These are phyloP conservation scores for Macrochelys suwanniensis DNA, from an alignment of 2,797 vertebrate genomes.

Conservation along the genomic window DNA sequence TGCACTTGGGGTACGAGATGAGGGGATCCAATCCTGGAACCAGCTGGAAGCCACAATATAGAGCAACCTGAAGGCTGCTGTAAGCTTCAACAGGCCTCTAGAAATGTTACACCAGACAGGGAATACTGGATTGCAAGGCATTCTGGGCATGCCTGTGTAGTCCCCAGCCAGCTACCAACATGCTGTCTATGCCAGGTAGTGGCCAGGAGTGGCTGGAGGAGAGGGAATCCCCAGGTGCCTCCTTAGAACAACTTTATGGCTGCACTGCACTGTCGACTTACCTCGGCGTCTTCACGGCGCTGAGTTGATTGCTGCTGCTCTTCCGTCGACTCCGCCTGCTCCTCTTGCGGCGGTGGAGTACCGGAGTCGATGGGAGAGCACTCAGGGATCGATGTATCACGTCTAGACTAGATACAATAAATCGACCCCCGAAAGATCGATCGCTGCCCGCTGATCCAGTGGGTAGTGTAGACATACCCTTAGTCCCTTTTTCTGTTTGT, in stretches of 20 bases:
- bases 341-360: too few species aligned
- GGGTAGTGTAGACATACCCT: too few species aligned
- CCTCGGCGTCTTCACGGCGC: too few species aligned
- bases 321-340: too few species aligned
- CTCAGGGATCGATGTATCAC: too few species aligned
- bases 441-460: too few species aligned
- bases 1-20: constrained; percentile 10
- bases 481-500: background rate
- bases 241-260: background rate
- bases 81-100: background rate
- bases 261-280: background rate
- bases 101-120: background rate
- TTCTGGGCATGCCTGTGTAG: too few species aligned
- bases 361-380: too few species aligned
- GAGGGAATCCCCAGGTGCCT: background rate
- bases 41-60: background rate
- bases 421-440: too few species aligned
- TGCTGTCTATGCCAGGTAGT: background rate
- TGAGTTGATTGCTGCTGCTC: too few species aligned
- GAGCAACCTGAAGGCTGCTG: background rate
- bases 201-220: background rate
- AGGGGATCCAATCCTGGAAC: background rate
- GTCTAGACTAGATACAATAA: too few species aligned
- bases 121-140: background rate
- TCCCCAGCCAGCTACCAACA: too few species aligned